Conservation (phyloP, 2,797 vertebrate genomes). For the Champsocephalus gunnari region DNA sequence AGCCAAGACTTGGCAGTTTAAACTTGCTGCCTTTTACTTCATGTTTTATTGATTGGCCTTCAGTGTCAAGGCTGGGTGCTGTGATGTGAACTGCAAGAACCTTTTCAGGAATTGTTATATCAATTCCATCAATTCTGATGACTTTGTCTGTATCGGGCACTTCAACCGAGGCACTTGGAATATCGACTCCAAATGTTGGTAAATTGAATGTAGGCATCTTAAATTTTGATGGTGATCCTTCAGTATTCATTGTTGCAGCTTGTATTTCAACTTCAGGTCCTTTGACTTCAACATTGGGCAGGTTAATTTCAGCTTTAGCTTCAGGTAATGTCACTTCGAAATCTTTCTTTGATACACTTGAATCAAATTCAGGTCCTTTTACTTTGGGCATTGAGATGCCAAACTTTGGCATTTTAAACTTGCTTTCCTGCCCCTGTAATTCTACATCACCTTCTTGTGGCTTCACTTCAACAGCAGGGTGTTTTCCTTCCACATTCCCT, state of each 20-base stretch:
- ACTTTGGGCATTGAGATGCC: conserved; percentile 39
- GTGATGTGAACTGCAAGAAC: background rate
- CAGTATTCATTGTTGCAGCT: conserved; percentile 3
- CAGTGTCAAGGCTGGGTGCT: conserved; percentile 12
- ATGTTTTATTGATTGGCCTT: conserved; percentile 26
- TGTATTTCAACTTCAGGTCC: conserved; percentile 36
- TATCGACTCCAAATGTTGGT: conserved; percentile 56
- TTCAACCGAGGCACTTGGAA: conserved; percentile 30
- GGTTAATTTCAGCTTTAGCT: conserved; percentile 33
- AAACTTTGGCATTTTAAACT: conserved; percentile 28
- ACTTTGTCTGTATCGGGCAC: conserved; percentile 50
- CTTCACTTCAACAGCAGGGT: conserved; percentile 38
- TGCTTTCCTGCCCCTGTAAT: conserved; percentile 31
- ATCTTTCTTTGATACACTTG: conserved; percentile 57
- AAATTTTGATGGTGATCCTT: conserved; percentile 48
- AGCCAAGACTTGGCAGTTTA: conserved; percentile 37
- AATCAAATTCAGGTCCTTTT: conserved; percentile 33
- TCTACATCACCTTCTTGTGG: conserved; percentile 32
- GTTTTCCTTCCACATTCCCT: conserved; percentile 8
- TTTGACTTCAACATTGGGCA: conserved; percentile 31
- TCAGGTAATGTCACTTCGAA: conserved; percentile 45
- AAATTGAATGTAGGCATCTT: conserved; percentile 57
- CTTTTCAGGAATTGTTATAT: no score
- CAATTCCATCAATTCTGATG: conserved; percentile 32
- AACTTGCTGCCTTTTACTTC: conserved; percentile 37